Evolutionary conservation across 2,113 vertebrate genomes (phyloP).

Genomic region (Limanda limanda): DNA sequence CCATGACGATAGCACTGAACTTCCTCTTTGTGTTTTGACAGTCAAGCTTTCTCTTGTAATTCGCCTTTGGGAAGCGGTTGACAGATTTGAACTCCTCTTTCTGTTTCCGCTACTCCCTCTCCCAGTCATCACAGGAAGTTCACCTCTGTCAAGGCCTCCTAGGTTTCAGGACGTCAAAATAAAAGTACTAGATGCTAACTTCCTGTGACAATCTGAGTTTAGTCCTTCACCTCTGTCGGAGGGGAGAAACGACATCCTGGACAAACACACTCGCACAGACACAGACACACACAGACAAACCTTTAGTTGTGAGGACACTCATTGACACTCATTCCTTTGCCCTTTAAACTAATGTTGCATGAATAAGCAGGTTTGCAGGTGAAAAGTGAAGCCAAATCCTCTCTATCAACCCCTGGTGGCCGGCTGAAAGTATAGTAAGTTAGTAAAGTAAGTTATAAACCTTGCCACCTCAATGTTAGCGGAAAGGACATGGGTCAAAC

Average conservation of each 20-base stretch:
- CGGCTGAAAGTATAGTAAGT: no score
- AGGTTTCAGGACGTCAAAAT: constrained; percentile 47
- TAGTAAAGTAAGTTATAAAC: no score
- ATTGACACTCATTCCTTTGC: no score
- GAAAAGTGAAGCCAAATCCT: no score
- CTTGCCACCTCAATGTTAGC: no score
- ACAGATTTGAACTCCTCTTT: constrained; percentile 18
- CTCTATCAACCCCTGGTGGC: no score
- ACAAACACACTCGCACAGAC: background rate
- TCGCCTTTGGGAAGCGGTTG: background rate
- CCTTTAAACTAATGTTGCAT: no score
- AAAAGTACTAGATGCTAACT: constrained; percentile 40
- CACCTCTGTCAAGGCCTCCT: constrained; percentile 43
- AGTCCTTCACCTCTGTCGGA: constrained; percentile 42
- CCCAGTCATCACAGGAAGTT: constrained; percentile 38
- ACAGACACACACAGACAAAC: background rate
- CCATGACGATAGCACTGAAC: background rate
- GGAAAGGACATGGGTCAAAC: no score
- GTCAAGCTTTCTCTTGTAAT: no score
- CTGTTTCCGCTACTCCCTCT: background rate
- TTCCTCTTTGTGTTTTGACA: constrained; percentile 25
- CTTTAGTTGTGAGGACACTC: no score
- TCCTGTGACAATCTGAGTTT: constrained; percentile 50
- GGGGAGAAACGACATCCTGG: constrained; percentile 46
- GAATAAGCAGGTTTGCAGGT: no score